These are phyloP conservation scores for Melanotaenia trifasciata DNA, from an alignment of 2,797 vertebrate species.

Conservation along the genomic window DNA sequence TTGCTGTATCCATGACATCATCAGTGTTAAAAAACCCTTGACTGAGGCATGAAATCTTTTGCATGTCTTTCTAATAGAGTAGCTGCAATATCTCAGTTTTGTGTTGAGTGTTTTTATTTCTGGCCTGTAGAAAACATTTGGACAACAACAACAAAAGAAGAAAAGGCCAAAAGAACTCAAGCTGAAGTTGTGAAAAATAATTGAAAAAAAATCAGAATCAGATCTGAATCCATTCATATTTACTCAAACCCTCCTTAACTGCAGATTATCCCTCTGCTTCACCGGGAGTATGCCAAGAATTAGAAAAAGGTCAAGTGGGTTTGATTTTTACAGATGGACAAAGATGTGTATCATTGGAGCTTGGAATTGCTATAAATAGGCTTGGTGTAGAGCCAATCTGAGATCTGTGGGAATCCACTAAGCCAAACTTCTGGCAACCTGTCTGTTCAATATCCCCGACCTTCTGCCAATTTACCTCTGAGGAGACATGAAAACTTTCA, in stretches of 20 bases:
- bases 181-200: constrained; percentile 32
- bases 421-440: constrained; percentile 66
- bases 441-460: constrained; percentile 60
- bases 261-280: constrained; percentile 46
- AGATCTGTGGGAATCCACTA: constrained; percentile 62
- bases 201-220: constrained; percentile 38
- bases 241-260: constrained; percentile 40
- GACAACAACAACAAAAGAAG: background rate
- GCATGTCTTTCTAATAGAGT: background rate
- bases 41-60: constrained; percentile 3
- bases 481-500: constrained; percentile 49
- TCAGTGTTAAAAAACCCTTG: background rate
- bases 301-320: constrained; percentile 62
- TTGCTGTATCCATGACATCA: background rate
- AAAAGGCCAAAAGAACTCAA: constrained; percentile 12
- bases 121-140: background rate
- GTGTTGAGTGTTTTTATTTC: constrained; percentile 1
- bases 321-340: constrained; percentile 56
- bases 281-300: constrained; percentile 42
- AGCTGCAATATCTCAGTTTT: background rate
- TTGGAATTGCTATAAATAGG: constrained; percentile 54
- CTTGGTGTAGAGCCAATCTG: constrained; percentile 45
- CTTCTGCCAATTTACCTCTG: constrained; percentile 59
- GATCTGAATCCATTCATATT: constrained; percentile 46
- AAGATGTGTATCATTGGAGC: constrained; percentile 53